phyloP scores from a whole-genome alignment of 2,797 vertebrate species.

The Macropodus opercularis region DNA sequence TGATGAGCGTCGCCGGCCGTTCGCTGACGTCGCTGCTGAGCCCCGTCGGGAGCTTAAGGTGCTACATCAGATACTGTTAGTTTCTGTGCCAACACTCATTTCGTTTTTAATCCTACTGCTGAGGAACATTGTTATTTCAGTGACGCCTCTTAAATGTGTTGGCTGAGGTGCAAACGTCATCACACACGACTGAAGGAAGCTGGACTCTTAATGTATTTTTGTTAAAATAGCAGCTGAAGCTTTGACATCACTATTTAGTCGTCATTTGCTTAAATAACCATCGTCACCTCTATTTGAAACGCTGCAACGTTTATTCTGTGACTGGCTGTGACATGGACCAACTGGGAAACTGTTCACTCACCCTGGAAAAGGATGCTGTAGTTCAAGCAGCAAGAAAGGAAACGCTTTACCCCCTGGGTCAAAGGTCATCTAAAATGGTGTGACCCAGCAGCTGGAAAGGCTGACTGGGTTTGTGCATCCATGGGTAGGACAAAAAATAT shows the following conservation, averaged over 20 bases:
- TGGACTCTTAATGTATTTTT: background rate
- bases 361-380: constrained; percentile 52
- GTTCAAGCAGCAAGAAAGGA: constrained; percentile 54
- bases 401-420: constrained; percentile 56
- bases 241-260: background rate
- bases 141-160: constrained; percentile 47
- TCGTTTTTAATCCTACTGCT: constrained; percentile 44
- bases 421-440: constrained; percentile 56
- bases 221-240: background rate
- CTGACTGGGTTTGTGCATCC: constrained; percentile 17
- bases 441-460: constrained; percentile 57
- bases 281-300: too few relatives aligned
- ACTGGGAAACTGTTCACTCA: constrained; percentile 55
- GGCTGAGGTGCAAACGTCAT: constrained; percentile 32
- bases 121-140: constrained; percentile 48
- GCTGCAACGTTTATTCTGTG: background rate
- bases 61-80: too few relatives aligned
- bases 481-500: constrained; percentile 14
- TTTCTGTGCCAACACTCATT: constrained; percentile 51
- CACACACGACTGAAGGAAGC: too few relatives aligned
- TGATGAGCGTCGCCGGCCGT: too few relatives aligned
- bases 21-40: too few relatives aligned
- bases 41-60: too few relatives aligned
- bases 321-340: constrained; percentile 30
- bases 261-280: too few relatives aligned